A percentile compares a stretch with the other conserved stretches of the same genome.
These are phyloP conservation scores for Gallinago jamesoni DNA, from an alignment of 2,113 vertebrate species.

Conservation along the genomic window DNA sequence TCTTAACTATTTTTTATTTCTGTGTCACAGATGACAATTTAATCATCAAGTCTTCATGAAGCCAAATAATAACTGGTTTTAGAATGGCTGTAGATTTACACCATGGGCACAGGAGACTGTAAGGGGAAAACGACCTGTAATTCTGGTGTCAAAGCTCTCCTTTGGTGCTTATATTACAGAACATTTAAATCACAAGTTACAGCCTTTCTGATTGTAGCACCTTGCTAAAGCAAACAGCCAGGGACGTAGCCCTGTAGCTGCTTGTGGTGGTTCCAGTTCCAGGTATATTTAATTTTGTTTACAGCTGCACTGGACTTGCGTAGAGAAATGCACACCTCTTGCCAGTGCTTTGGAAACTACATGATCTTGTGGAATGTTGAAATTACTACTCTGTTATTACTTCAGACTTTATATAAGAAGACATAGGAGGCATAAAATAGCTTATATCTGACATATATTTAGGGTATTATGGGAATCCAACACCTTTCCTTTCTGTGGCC, in stretches of 20 bases:
- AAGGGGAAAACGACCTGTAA: neutral
- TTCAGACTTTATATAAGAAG: neutral
- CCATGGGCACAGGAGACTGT: neutral
- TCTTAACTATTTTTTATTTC: neutral
- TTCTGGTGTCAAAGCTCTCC: neutral
- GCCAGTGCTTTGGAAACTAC: neutral
- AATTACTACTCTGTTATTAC: neutral
- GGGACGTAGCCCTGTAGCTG: neutral
- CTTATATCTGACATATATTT: neutral
- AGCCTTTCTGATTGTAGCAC: neutral
- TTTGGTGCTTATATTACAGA: neutral
- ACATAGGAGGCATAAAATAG: neutral
- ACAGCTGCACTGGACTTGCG: neutral
- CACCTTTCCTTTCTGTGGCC: neutral
- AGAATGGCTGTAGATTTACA: neutral
- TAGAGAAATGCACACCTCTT: neutral
- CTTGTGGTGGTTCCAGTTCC: neutral
- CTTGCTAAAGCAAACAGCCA: neutral
- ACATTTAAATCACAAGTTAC: accelerated
- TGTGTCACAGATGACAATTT: neutral
- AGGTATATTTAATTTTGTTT: neutral
- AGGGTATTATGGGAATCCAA: neutral
- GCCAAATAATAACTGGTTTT: neutral
- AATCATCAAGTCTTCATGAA: neutral
- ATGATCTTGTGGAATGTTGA: neutral